These are phyloP conservation scores for Tribolium freemani DNA, from an alignment of 2,888 invertebrate genomes.

Conservation along the genomic window DNA sequence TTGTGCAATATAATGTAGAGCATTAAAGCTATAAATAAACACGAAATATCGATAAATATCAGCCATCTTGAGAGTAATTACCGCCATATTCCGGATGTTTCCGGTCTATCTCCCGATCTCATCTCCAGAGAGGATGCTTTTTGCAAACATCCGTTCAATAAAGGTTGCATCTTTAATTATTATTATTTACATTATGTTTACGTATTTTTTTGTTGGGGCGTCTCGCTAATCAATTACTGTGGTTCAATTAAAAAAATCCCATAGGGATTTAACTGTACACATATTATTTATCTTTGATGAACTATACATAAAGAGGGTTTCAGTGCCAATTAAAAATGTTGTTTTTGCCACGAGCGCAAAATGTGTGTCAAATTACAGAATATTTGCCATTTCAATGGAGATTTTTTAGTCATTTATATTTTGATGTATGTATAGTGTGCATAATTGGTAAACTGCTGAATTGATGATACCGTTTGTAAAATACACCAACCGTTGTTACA, in stretches of 20 bases:
- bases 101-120: not conserved
- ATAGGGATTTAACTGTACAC: not conserved
- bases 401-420: not conserved
- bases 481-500: not conserved
- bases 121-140: not conserved
- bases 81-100: not conserved
- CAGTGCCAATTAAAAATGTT: not conserved
- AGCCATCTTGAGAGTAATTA: not conserved
- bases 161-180: not conserved
- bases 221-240: conserved; percentile 6
- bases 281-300: conserved; percentile 24
- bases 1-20: not conserved
- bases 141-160: not conserved
- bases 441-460: not conserved
- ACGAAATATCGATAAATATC: not conserved
- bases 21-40: not conserved
- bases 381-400: not conserved
- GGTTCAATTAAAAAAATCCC: conserved; percentile 14
- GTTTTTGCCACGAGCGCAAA: not conserved
- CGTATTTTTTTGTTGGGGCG: not conserved
- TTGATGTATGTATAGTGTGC: not conserved
- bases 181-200: not conserved
- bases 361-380: not conserved
- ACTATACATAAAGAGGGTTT: conserved; percentile 2
- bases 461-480: not conserved